Percentiles rank a stretch among this genome's conserved stretches.
phyloP scores from a whole-genome alignment of 2,113 vertebrate genomes.

The Hippocampus guttulatus region DNA sequence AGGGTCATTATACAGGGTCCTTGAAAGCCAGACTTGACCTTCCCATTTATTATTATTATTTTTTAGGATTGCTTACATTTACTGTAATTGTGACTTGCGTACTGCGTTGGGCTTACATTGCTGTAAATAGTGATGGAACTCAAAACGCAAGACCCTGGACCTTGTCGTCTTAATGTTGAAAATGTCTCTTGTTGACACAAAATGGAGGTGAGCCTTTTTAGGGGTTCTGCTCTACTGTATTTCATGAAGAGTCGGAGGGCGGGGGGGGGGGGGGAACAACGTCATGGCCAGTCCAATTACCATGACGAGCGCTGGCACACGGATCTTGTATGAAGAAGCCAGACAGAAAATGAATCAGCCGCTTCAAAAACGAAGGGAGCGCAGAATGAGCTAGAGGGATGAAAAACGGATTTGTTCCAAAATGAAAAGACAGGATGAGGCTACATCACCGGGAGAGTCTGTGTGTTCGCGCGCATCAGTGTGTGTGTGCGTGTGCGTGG shows the following conservation, averaged over 20 bases:
- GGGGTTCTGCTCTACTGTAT: not conserved
- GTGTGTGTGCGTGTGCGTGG: not conserved
- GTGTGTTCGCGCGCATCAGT: not conserved
- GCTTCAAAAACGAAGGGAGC: constrained; percentile 31
- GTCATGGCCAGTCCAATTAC: constrained; percentile 48
- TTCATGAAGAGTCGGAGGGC: not conserved
- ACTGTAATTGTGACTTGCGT: too few relatives aligned
- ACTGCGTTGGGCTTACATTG: too few relatives aligned
- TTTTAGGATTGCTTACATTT: too few relatives aligned
- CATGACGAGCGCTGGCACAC: constrained; percentile 37
- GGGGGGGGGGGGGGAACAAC: not conserved
- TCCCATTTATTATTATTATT: too few relatives aligned
- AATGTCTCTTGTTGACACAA: not conserved
- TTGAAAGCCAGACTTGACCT: too few relatives aligned
- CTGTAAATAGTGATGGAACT: too few relatives aligned
- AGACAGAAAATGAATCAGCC: constrained; percentile 37
- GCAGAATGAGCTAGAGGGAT: constrained; percentile 55
- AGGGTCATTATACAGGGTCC: too few relatives aligned
- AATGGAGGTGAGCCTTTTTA: not conserved
- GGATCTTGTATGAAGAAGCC: constrained; percentile 38
- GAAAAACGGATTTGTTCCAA: constrained; percentile 62
- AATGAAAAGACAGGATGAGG: constrained; percentile 58
- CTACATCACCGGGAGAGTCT: constrained; percentile 17
- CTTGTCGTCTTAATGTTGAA: too few relatives aligned
- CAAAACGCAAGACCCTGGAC: too few relatives aligned